Evolutionary conservation across 2,113 vertebrate genomes (phyloP).

Genomic region (Macrotis lagotis): DNA sequence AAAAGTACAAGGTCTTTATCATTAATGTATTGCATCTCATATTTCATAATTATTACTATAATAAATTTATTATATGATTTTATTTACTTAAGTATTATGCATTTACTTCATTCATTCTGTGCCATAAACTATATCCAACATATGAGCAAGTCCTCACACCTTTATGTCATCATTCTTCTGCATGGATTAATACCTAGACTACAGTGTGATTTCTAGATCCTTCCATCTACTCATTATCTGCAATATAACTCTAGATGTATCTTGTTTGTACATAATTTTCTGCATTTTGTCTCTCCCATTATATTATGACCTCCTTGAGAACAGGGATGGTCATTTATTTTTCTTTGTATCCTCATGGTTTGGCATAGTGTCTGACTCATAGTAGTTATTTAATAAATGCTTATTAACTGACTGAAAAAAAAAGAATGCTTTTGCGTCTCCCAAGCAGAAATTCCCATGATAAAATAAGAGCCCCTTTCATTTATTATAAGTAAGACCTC

Average conservation of each 20-base stretch:
- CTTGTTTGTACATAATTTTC: no score
- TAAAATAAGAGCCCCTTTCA: not conserved
- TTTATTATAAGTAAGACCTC: no score
- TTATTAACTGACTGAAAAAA: not conserved
- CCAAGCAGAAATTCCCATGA: not conserved
- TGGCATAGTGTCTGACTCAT: not conserved
- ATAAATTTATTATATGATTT: no score
- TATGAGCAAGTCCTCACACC: not conserved
- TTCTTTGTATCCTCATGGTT: not conserved
- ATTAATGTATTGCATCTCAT: not conserved
- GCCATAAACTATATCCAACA: not conserved
- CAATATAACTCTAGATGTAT: no score
- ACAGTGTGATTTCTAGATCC: not conserved
- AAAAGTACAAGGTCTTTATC: not conserved
- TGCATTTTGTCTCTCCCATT: no score
- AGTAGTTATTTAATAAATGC: not conserved
- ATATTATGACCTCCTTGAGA: not conserved
- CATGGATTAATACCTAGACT: not conserved
- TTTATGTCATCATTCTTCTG: not conserved
- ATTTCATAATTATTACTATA: no score
- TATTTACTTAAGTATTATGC: not conserved
- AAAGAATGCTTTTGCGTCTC: not conserved
- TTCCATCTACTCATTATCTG: no score
- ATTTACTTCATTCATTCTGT: not conserved
- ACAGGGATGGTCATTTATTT: not conserved